Percentiles rank a stretch among this genome's conserved stretches.
These are phyloP conservation scores for Urocolius indicus DNA, from an alignment of 2,113 vertebrate species.

Conservation along the genomic window DNA sequence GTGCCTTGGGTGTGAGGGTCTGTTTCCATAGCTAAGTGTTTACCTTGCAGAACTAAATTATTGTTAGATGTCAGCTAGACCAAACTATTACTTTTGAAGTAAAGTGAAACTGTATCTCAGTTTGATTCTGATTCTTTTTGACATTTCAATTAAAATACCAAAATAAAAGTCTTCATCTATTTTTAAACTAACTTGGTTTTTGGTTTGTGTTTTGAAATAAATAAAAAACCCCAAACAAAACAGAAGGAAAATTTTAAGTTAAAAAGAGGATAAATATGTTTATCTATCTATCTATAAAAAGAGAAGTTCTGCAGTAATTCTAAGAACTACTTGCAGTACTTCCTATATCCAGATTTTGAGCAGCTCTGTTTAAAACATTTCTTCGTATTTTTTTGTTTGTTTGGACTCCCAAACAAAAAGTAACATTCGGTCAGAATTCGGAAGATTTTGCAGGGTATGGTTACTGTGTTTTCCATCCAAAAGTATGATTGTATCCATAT, in stretches of 20 bases:
- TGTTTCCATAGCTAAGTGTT: neutral
- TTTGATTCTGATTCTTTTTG: conserved; percentile 33
- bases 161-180: neutral
- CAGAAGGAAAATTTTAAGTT: neutral
- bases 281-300: neutral
- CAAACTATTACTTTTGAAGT: neutral
- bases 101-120: neutral
- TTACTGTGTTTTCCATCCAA: neutral
- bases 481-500: neutral
- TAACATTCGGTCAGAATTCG: fast-evolving
- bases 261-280: neutral
- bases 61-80: neutral
- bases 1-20: neutral
- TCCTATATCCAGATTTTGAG: neutral
- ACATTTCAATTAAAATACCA: neutral
- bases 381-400: neutral
- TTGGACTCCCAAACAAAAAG: neutral
- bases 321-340: neutral
- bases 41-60: neutral
- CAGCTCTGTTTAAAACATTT: neutral
- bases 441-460: neutral
- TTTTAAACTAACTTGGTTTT: neutral
- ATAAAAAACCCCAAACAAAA: neutral
- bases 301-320: neutral
- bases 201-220: neutral